Percentiles rank a stretch among this genome's conserved stretches.
phyloP scores from a whole-genome alignment of 2,797 vertebrate genomes.

The Falco columbarius region DNA sequence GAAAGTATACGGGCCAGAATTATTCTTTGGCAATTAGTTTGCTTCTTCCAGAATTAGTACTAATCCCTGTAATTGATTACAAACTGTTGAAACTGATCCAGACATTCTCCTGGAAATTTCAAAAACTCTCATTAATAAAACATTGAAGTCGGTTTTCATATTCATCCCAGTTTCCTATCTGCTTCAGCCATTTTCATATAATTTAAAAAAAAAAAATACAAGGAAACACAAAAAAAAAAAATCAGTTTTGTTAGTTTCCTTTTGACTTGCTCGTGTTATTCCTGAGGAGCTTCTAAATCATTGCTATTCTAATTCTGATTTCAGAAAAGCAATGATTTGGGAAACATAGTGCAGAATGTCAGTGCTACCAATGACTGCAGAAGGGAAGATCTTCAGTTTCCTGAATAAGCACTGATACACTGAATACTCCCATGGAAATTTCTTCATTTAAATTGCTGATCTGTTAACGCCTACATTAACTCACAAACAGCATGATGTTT shows the following conservation, averaged over 20 bases:
- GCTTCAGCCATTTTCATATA: not conserved
- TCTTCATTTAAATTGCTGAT: not conserved
- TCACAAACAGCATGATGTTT: not conserved
- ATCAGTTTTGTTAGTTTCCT: not conserved
- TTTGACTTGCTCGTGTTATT: not conserved
- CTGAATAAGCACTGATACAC: not conserved
- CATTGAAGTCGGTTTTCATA: not conserved
- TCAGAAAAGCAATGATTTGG: not conserved
- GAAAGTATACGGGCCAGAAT: not conserved
- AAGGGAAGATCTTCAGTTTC: not conserved
- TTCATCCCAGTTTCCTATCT: not conserved
- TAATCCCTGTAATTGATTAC: not conserved
- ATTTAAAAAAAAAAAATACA: not conserved
- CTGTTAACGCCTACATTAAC: not conserved
- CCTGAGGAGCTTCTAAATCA: not conserved
- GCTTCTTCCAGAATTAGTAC: not conserved
- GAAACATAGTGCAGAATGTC: not conserved
- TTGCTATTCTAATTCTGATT: not conserved
- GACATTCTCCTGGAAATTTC: not conserved
- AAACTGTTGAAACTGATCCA: not conserved
- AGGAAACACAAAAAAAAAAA: not conserved
- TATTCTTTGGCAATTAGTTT: not conserved
- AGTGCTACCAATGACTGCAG: not conserved
- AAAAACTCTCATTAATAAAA: not conserved
- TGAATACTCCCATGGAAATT: not conserved